Evolutionary conservation across 2,888 invertebrate species (phyloP), one percentile per base, ranked within the genome.

Genomic region (Nemotelus pantherinus): DNA sequence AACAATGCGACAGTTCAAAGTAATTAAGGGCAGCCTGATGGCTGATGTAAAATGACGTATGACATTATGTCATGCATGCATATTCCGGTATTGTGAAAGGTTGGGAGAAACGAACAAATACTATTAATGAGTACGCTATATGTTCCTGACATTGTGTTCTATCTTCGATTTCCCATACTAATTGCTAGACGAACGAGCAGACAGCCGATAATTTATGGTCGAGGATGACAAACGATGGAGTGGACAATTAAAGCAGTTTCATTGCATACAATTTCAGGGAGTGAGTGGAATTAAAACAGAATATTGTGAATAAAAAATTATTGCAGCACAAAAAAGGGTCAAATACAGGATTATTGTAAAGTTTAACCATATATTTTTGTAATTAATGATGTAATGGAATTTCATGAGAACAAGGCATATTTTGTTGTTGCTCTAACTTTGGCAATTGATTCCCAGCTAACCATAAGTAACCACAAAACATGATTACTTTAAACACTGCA

Each of bases 21-120:
- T 53, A 70, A 70, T 70, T 70, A 70, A 55, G 70, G 70, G 25
- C 55, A 55, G 39, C 5, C 53, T 39, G 70, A 10, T 10, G 43
- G 50, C 39, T 9, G 43, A 55, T 43, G 3, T 41, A 9, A n/a
- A 70, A 70, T 70, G 70, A 70, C 70, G 55, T 70, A 70, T 70
- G 70, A 70, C 70, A 70, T 47, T 70, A 55, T 70, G 70, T 70
- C 70, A 70, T 70, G 70, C 70, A 70, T 67, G 41, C 41, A 43
- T 41, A 25, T 25, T 25, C 25, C 25, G 25, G 25, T 25, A 25
- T 25, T 25, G 25, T 25, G 25, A 25, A 25, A 25, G 25, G 25
- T 25, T 25, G 25, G 25, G 25, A 25, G 25, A 25, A 25, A 25
- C 25, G 25, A 25, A 25, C 25, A 25, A 25, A 25, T 25, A 25